Conservation (phyloP, 2,113 vertebrate genomes). For the Coreoperca whiteheadi region DNA sequence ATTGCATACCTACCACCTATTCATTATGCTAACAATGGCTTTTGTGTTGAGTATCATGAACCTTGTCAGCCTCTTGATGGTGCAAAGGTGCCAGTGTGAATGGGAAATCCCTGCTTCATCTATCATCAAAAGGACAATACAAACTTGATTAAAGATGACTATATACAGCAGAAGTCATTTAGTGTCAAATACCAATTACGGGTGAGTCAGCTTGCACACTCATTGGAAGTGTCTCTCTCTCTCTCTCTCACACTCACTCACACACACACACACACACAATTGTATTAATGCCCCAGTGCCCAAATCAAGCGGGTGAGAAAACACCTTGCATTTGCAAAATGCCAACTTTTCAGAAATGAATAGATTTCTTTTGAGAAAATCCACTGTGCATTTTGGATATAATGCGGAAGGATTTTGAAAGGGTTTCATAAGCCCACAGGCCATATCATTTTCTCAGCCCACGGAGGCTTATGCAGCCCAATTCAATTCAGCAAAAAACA, state of each 20-base stretch:
- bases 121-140: slow-evolving; percentile 12
- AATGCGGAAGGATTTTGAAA: slow-evolving; percentile 33
- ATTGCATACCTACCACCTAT: slow-evolving; percentile 36
- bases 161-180: slow-evolving; percentile 16
- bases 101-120: neutral
- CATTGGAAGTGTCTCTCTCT: neutral
- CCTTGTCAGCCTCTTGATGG: slow-evolving; percentile 23
- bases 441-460: slow-evolving; percentile 28
- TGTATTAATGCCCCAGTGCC: slow-evolving; percentile 11
- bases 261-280: neutral
- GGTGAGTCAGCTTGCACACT: neutral
- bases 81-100: neutral
- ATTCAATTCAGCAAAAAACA: neutral
- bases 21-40: slow-evolving; percentile 47
- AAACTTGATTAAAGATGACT: slow-evolving; percentile 35
- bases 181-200: slow-evolving; percentile 38
- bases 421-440: slow-evolving; percentile 30
- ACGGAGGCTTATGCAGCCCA: slow-evolving; percentile 41
- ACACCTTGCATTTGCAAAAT: neutral
- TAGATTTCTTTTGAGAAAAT: neutral
- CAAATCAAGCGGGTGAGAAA: slow-evolving; percentile 7
- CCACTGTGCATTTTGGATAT: slow-evolving; percentile 21
- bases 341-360: slow-evolving; percentile 18
- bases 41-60: slow-evolving; percentile 41
- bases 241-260: neutral